Conservation (phyloP, 1,140 invertebrate genomes). For the Oedothorax gibbosus region DNA sequence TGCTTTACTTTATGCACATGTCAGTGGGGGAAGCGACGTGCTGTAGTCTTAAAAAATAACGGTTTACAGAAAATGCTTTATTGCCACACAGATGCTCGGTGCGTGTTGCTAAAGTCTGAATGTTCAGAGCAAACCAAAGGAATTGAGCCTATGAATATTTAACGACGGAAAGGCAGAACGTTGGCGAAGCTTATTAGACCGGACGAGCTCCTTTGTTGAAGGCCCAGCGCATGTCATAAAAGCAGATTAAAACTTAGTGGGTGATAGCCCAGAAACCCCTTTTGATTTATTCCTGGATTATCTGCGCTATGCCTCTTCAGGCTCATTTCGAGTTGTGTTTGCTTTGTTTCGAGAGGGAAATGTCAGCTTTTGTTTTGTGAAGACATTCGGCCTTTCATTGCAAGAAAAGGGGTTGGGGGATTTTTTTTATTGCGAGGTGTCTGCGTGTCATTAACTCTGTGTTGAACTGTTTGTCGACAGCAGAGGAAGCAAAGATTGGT, state of each 20-base stretch:
- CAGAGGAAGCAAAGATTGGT: too few relatives aligned
- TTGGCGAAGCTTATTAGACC: conserved; percentile 34
- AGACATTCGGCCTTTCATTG: conserved; percentile 15
- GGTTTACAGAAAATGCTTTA: conserved; percentile 49
- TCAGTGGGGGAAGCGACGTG: conserved; percentile 49
- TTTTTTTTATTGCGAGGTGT: conserved; percentile 12
- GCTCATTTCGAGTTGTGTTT: conserved; percentile 27
- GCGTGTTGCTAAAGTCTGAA: conserved; percentile 14
- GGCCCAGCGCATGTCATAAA: conserved; percentile 33
- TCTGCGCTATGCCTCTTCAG: conserved; percentile 12
- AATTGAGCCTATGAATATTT: conserved; percentile 55
- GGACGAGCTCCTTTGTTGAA: conserved; percentile 44
- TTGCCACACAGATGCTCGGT: conserved; percentile 39
- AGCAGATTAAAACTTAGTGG: conserved; percentile 52
- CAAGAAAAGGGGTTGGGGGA: neutral
- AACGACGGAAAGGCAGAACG: conserved; percentile 29
- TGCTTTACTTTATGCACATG: conserved; percentile 53
- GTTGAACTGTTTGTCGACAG: conserved; percentile 30
- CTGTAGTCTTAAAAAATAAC: conserved; percentile 54
- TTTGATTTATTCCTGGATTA: conserved; percentile 47
- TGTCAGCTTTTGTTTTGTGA: conserved; percentile 1
- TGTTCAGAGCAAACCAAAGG: conserved; percentile 13
- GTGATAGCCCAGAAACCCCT: conserved; percentile 39
- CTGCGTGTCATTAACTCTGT: conserved; percentile 21
- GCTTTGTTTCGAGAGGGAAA: conserved; percentile 23